Base-by-base conservation (phyloP, 2,113 vertebrate genomes). In the Hemichromis elongatus region DNA sequence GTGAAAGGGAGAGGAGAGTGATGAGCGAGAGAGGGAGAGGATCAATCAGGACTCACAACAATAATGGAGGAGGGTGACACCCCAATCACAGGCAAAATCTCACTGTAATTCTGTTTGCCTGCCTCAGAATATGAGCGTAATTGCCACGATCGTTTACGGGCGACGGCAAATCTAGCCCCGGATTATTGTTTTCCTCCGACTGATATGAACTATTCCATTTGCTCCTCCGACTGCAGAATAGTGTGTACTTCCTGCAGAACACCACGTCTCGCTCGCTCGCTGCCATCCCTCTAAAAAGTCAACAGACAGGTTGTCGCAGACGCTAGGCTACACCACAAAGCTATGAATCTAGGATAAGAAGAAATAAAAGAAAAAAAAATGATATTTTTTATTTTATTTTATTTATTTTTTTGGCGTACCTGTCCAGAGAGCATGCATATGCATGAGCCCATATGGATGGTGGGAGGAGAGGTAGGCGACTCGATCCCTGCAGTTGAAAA, bases 101-200 rank as follows among this genome's bases (percentile, higher is more conserved):
- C 82, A 86, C 82, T 90, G 91, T 92, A 94, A 93, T 93, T 94
- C 91, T 86, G 89, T 94, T 92, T 92, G 92, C 91, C 88, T 81
- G 61, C 83, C 77, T 77, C 86, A 83, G 91, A 92, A 92, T 84
- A 88, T 47, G 86, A 86, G 56, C 45, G 70, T 92, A 91, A 92
- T 91, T 92, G 90, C 82, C 75, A 63, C 40, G 26, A 90, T 93
- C 88, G 79, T 91, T 92, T 93, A 88, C 33, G 16, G 78, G 40
- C 54, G 68, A 63, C n/a, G 80, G 83, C 83, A 79, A 90, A 92
- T 91, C 77, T 50, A 37, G 75, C 35, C 55, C 50, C 0, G 82
- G 86, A 93, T 93, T 92, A 93, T 91, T 85, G 88, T 93, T 91
- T 90, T 82, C 88, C 83, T 86, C 88, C 14, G 88, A 84, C 88